Evolutionary conservation across 1,140 invertebrate genomes (phyloP).

Genomic region (Thalassaphorura encarpata): DNA sequence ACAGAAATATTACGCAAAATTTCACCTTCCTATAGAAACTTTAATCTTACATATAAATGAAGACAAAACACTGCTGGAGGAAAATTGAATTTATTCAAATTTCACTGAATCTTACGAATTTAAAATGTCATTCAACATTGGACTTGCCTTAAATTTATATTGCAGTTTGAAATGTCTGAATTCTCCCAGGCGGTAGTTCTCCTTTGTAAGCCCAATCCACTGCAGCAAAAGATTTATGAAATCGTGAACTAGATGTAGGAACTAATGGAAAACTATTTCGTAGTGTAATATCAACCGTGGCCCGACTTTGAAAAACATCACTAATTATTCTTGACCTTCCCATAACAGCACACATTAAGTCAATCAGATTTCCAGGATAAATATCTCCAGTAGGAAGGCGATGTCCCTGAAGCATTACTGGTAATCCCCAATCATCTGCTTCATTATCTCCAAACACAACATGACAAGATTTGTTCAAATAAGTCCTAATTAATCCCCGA

Average conservation of each 20-base stretch:
- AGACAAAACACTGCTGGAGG: too few species aligned
- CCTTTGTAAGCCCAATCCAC: slow-evolving; percentile 3
- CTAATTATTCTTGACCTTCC: not conserved
- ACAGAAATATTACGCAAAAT: too few species aligned
- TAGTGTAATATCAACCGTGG: not conserved
- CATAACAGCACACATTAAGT: not conserved
- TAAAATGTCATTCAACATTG: too few species aligned
- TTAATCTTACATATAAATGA: too few species aligned
- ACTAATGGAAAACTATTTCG: not conserved
- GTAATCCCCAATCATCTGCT: slow-evolving; percentile 10
- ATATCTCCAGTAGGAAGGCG: slow-evolving; percentile 13
- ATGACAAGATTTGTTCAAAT: slow-evolving; percentile 13
- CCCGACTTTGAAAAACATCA: not conserved
- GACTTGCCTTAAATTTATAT: too few species aligned
- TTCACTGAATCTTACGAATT: too few species aligned
- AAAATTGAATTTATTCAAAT: too few species aligned
- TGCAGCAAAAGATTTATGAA: not conserved
- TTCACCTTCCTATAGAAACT: too few species aligned
- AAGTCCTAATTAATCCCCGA: not conserved
- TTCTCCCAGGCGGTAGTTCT: too few species aligned
- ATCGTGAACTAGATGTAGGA: not conserved
- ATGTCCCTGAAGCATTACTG: not conserved
- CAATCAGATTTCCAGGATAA: slow-evolving; percentile 21
- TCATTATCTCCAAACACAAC: slow-evolving; percentile 22
- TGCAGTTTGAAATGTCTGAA: too few species aligned